These are phyloP conservation scores for Mesaphorura yosii DNA, from an alignment of 1,140 invertebrate genomes.

Conservation along the genomic window DNA sequence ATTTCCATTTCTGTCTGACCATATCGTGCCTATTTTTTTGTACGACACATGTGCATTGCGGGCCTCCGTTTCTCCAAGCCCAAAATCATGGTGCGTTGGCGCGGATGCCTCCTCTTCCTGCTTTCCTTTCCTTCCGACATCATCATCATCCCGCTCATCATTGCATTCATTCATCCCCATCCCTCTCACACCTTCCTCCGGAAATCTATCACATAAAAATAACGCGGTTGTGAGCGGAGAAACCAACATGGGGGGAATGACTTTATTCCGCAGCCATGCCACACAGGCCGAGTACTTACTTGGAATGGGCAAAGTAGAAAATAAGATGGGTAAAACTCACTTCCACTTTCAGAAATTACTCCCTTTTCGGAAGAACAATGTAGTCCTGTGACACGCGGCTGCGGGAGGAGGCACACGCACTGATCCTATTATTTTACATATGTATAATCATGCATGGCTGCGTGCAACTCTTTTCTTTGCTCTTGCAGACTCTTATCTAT, in stretches of 20 bases:
- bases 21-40: not conserved
- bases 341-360: too few relatives aligned
- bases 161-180: not conserved
- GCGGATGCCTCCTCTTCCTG: conserved; percentile 10
- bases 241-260: conserved; percentile 7
- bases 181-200: not conserved
- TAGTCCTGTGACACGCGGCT: too few relatives aligned
- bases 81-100: not conserved
- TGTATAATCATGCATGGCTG: too few relatives aligned
- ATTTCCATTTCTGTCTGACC: not conserved
- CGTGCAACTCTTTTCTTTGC: too few relatives aligned
- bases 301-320: too few relatives aligned
- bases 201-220: not conserved
- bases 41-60: not conserved
- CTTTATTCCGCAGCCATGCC: too few relatives aligned
- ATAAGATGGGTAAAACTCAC: too few relatives aligned
- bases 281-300: too few relatives aligned
- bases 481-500: too few relatives aligned
- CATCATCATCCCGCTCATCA: not conserved
- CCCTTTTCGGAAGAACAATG: too few relatives aligned
- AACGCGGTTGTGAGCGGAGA: not conserved
- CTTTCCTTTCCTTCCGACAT: conserved; percentile 8
- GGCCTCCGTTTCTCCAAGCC: not conserved
- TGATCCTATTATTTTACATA: too few relatives aligned
- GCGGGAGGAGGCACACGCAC: too few relatives aligned